Evolutionary conservation across 2,888 invertebrate genomes (phyloP).

Genomic region (Metacarcinus magister): DNA sequence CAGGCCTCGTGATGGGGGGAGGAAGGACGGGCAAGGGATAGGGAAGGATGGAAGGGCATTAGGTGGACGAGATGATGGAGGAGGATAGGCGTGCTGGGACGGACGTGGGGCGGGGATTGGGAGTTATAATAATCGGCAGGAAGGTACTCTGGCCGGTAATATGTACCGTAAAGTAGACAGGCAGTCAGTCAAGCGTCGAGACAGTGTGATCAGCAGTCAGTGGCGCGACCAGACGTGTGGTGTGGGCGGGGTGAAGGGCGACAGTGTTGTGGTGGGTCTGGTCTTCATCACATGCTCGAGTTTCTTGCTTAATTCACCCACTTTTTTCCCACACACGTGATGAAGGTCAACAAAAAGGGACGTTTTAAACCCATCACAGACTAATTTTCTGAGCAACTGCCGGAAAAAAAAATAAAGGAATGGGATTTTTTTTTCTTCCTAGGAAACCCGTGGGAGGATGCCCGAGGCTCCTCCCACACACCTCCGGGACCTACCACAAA

Average conservation of each 20-base stretch:
- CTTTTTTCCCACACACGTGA: not conserved
- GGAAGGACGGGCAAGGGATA: not conserved
- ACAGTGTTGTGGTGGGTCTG: not conserved
- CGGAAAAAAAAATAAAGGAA: not conserved
- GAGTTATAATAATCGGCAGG: not conserved
- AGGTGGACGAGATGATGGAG: conserved; percentile 2
- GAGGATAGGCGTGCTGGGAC: not conserved
- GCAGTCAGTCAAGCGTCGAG: not conserved
- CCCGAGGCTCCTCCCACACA: not conserved
- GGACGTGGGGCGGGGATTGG: not conserved
- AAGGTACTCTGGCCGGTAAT: not conserved
- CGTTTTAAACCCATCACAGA: not conserved
- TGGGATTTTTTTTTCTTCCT: not conserved
- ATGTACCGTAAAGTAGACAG: not conserved
- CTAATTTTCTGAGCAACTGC: not conserved
- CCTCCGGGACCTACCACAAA: not conserved
- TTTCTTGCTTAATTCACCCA: not conserved
- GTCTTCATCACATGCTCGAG: not conserved
- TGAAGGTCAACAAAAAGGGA: not conserved
- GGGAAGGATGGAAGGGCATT: not conserved
- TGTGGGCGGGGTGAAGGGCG: not conserved
- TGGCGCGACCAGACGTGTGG: not conserved
- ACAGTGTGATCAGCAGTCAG: not conserved
- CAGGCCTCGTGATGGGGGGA: conserved; percentile 5
- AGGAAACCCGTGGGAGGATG: not conserved